phyloP scores from a whole-genome alignment of 2,888 invertebrate genomes.

The Tachina fera region DNA sequence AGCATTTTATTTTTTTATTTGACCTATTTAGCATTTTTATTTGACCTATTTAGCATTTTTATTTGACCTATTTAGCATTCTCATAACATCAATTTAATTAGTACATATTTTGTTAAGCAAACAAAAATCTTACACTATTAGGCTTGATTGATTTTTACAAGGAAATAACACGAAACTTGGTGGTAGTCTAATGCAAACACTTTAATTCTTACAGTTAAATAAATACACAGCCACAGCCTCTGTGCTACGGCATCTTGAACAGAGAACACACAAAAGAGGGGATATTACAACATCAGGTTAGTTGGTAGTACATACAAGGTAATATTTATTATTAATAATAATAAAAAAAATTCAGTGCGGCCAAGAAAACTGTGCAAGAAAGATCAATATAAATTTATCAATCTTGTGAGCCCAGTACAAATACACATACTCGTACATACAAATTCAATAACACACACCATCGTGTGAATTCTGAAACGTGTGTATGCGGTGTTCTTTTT shows the following conservation, averaged over 20 bases:
- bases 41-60: too few relatives aligned
- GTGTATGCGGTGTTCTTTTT: background rate
- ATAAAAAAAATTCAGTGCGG: background rate
- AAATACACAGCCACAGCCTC: background rate
- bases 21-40: too few relatives aligned
- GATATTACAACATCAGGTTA: background rate
- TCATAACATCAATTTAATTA: too few relatives aligned
- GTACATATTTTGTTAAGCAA: too few relatives aligned
- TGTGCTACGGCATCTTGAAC: too few relatives aligned
- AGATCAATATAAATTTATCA: conserved; percentile 51
- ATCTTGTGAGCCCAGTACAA: conserved; percentile 22
- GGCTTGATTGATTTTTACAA: too few relatives aligned
- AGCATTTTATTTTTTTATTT: too few relatives aligned
- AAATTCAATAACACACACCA: conserved; percentile 25
- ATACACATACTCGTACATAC: background rate
- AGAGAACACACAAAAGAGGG: too few relatives aligned
- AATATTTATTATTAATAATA: background rate
- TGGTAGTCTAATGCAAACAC: background rate
- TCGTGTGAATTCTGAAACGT: background rate
- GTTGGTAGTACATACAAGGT: background rate
- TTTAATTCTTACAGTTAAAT: conserved; percentile 14
- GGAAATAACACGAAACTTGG: too few relatives aligned
- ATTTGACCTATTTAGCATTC: too few relatives aligned
- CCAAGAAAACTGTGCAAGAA: background rate
- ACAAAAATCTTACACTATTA: too few relatives aligned